Base-by-base conservation (phyloP, 1,140 invertebrate species). In the Drosophila saltans region DNA sequence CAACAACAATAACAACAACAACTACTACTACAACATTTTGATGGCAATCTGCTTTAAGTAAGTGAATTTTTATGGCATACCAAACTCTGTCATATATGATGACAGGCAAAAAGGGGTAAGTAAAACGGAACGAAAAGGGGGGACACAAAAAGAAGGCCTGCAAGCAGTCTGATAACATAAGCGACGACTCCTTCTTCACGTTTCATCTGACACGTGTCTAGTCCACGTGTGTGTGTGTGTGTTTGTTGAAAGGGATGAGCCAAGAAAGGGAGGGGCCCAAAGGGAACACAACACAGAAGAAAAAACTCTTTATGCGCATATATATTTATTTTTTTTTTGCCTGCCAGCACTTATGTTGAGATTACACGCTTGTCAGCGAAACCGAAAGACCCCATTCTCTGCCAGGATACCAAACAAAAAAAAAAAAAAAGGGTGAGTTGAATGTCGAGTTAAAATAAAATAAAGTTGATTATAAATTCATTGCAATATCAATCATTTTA, bases 21-120 rank as follows among this genome's bases (percentile, higher is more conserved):
- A 45, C 65, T 65, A 43, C 2, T 4, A 30, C 2, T 1, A 36
- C 33, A 36, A 59, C 36, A 58, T 40, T 78, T 39, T 57, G 36
- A 78, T 78, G 60, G 67, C 75, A 71, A 78, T 75, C 57, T 36
- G 9, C 55, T 69, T 69, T 40, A 67, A 84, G 69, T 65, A 66
- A 81, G 81, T 84, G 81, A 84, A 84, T 80, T 80, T 80, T 86
- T 86, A 83, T 88, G 82, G 79, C 72, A 77, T 74, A 71, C 76
- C 80, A 75, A 69, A 55, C 43, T 66, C 43, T 63, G 63, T 78
- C 63, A 45, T 70, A 74, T 73, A 79, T 77, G 78, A 69, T 77
- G 75, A 80, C 76, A 80, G 66, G 16, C 48, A 68, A 71, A 30
- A 33, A 21, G 11, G 24, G 43, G n/a, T 36, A 36, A 33, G 40